Evolutionary conservation across 2,888 invertebrate species (phyloP), one percentile per base, ranked within the genome.

Genomic region (Papilio demoleus): DNA sequence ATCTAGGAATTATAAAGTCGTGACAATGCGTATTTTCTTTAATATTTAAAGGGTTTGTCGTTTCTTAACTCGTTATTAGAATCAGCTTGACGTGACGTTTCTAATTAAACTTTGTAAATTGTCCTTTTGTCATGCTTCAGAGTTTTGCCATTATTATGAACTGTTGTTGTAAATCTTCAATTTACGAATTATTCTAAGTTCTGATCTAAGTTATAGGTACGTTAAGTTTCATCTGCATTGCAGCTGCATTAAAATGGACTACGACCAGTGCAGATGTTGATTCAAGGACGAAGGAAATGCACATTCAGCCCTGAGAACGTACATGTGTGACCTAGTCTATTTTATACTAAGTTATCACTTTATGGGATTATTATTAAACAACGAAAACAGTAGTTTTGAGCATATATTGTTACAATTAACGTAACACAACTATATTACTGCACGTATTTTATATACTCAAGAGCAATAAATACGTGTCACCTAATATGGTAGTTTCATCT

Each of bases 81-180:
- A 75, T 76, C 74, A 74, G 75, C 74, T 76, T 86, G 83, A 82
- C 81, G 81, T 84, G 88, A 88, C 88, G 81, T 86, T 90, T 88
- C 85, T 86, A 90, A 89, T 92, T 90, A 88, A 91, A 90, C 89
- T 91, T 90, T 75, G 79, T 36, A 31, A 50, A 47, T 50, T 27
- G 50, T 60, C 36, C 38, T 34, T 61, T 61, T 40, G 50, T 61
- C 40, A 34, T 19, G n/a, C 9, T 34, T 12, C 24, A n/a, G 45
- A 47, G 19, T 58, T 58, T 61, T 19, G 17, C 31, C 17, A 42
- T 24, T 27, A 42, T 61, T 60, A 59, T n/a, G 12, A 34, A 34
- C 19, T 22, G 4, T 50, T 50, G 12, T 24, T 5, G 5, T 50
- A 24, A 50, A 53, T 27, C 50, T 27, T 22, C 22, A 47, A 12